These are phyloP conservation scores for Marcusenius ussheri DNA, from an alignment of 2,113 vertebrate species.

Conservation along the genomic window DNA sequence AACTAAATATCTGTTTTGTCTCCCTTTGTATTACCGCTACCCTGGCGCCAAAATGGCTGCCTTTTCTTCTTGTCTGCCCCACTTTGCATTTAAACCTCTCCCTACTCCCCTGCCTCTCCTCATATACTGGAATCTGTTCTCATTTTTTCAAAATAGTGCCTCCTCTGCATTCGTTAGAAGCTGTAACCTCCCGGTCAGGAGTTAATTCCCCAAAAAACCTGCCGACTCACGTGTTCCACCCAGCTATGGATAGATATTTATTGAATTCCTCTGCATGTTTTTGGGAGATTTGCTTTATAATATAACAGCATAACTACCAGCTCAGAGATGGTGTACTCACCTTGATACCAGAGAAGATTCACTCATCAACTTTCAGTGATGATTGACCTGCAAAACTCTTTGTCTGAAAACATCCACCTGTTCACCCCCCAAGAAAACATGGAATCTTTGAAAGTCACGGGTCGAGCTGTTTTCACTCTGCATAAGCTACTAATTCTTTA, in stretches of 20 bases:
- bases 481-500: neutral
- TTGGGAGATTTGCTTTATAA: neutral
- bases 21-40: neutral
- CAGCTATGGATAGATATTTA: neutral
- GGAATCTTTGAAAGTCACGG: neutral
- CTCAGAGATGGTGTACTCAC: neutral
- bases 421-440: neutral
- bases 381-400: neutral
- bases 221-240: neutral
- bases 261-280: neutral
- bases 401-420: neutral
- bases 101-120: neutral
- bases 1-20: neutral
- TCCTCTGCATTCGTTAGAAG: neutral
- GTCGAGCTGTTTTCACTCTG: constrained; percentile 6
- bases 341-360: neutral
- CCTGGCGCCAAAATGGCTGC: neutral
- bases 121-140: neutral
- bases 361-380: neutral
- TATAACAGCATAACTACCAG: neutral
- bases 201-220: neutral
- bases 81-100: neutral
- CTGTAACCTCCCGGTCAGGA: neutral
- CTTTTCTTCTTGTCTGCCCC: neutral
- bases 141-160: neutral